Evolutionary conservation across 2,113 vertebrate species (phyloP), one percentile per base, ranked within the genome.

Genomic region (Synodontis membranacea): DNA sequence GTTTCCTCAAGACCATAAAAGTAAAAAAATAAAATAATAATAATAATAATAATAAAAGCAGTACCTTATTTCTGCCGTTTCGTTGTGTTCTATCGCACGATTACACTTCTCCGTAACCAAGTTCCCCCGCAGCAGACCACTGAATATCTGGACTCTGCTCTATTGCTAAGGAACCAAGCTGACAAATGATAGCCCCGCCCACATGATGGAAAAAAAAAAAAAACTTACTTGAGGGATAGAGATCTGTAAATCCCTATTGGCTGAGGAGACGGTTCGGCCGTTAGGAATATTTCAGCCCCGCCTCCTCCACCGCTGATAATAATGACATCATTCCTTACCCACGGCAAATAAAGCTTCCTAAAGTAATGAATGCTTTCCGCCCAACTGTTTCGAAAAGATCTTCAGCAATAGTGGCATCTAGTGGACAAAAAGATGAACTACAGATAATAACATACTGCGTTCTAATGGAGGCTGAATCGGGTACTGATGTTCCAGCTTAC

Each of bases 101-200:
- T 48, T 60, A 15, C n/a, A n/a, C 42, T 46, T 31, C 64, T 15
- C 12, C 28, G 50, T 52, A 31, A 42, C 21, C 28, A 76, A 87
- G 82, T 89, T 85, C 54, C 31, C 9, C 5, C 31, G 70, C 72
- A 54, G 79, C 21, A 25, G 56, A 80, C 3, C 42, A 17, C 52
- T 39, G 56, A 50, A 31, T 52, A 62, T 54, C n/a, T 52, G 75
- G 39, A 80, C 76, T 88, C 50, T 64, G 91, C 90, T 86, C 88
- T 90, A 54, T 86, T 84, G 92, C 89, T 68, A 91, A 93, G 91
- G 89, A 92, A 85, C 92, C 80, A 90, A 85, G 87, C 88, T 93
- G 92, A 87, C 90, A 89, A 84, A 84, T 87, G 42, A 74, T 87
- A 75, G 91, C 89, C 80, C 92, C 93, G 91, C 93, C 93, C 92